Conservation (phyloP, 2,113 vertebrate species). For the Gymnorhina tibicen region DNA sequence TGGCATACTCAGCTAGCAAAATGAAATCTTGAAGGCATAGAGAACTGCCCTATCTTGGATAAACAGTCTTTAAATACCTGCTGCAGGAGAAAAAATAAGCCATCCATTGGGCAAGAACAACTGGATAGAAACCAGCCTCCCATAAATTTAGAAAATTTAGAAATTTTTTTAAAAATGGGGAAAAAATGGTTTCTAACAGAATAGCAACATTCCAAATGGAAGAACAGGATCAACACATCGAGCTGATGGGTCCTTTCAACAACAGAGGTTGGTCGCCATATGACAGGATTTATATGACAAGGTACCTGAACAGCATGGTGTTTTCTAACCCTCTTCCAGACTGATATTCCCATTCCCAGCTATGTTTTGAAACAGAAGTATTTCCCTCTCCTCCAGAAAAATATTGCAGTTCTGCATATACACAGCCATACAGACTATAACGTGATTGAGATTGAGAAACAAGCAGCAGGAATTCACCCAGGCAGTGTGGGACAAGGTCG, state of each 20-base stretch:
- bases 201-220: neutral
- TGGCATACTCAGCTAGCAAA: neutral
- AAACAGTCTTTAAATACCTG: neutral
- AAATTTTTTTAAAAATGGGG: rapidly evolving
- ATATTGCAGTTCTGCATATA: neutral
- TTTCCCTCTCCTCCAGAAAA: neutral
- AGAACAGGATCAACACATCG: neutral
- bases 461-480: neutral
- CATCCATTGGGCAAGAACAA: neutral
- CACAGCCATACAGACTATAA: neutral
- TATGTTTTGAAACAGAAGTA: neutral
- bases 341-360: neutral
- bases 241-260: neutral
- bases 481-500: neutral
- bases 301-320: neutral
- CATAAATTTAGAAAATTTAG: neutral
- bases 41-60: neutral
- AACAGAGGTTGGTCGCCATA: rapidly evolving
- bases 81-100: neutral
- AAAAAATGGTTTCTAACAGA: neutral
- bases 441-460: neutral
- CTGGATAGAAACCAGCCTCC: neutral
- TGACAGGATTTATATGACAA: neutral
- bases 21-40: neutral
- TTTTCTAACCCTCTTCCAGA: neutral